These are phyloP conservation scores for Cryptocephalus primarius DNA, from an alignment of 2,888 invertebrate species.

Conservation along the genomic window DNA sequence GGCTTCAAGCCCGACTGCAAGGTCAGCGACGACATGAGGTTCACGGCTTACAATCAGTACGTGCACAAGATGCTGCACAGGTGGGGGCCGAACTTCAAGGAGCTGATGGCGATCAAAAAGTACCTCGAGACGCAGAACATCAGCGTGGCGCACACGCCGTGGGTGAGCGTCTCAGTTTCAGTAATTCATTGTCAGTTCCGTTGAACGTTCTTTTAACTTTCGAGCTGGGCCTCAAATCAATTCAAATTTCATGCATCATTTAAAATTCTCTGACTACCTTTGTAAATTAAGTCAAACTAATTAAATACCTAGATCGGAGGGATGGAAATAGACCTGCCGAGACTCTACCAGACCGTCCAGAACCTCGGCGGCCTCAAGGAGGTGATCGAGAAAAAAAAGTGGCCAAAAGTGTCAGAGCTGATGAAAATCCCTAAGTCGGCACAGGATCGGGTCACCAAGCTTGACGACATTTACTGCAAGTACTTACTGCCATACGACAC, in stretches of 20 bases:
- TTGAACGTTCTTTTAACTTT: too few species aligned
- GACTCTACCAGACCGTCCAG: slow-evolving; percentile 76
- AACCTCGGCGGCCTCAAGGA: slow-evolving; percentile 75
- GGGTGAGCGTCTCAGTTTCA: slow-evolving; percentile 54
- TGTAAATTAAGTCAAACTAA: too few species aligned
- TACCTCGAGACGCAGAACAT: slow-evolving; percentile 70
- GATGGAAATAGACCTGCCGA: slow-evolving; percentile 80
- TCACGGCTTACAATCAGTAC: slow-evolving; percentile 82
- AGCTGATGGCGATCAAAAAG: slow-evolving; percentile 74
- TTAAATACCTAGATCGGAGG: slow-evolving; percentile 60
- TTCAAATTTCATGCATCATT: too few species aligned
- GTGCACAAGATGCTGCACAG: slow-evolving; percentile 76
- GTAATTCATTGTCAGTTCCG: too few species aligned
- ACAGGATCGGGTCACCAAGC: slow-evolving; percentile 67
- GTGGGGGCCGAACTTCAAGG: slow-evolving; percentile 81
- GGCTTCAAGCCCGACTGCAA: slow-evolving; percentile 68
- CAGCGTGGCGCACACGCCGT: slow-evolving; percentile 61
- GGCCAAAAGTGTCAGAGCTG: slow-evolving; percentile 80
- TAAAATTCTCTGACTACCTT: too few species aligned
- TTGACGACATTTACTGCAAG: slow-evolving; percentile 85
- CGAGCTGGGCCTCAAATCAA: too few species aligned
- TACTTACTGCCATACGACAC: slow-evolving; percentile 84
- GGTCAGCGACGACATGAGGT: slow-evolving; percentile 73
- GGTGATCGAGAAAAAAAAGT: slow-evolving; percentile 79
- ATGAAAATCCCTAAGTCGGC: slow-evolving; percentile 74